phyloP scores from a whole-genome alignment of 2,888 invertebrate genomes.

The Cryptosula pallasiana region DNA sequence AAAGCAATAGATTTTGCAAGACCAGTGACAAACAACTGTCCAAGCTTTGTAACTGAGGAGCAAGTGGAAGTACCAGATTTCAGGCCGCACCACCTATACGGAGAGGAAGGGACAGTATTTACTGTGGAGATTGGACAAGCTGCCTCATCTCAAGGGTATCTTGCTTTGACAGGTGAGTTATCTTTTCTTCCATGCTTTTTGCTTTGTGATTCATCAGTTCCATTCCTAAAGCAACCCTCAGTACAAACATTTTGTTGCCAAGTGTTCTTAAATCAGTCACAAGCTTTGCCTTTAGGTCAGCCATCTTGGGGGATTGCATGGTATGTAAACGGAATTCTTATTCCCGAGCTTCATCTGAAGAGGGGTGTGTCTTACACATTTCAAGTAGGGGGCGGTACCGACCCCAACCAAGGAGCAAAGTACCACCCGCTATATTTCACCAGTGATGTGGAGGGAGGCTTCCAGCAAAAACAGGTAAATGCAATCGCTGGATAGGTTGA shows the following conservation, averaged over 20 bases:
- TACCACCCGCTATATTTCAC: slow-evolving; percentile 91
- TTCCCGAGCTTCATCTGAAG: slow-evolving; percentile 82
- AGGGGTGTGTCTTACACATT: slow-evolving; percentile 81
- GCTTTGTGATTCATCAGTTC: too few species aligned
- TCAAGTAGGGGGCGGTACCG: slow-evolving; percentile 77
- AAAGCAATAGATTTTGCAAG: slow-evolving; percentile 11
- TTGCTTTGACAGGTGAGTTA: background rate
- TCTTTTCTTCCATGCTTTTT: too few species aligned
- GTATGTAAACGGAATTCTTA: slow-evolving; percentile 84
- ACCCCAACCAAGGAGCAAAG: slow-evolving; percentile 71
- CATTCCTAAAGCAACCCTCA: too few species aligned
- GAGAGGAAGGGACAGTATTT: background rate
- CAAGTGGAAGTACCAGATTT: background rate
- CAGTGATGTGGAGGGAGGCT: slow-evolving; percentile 72
- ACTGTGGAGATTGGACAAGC: slow-evolving; percentile 15
- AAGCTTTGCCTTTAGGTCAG: slow-evolving; percentile 40
- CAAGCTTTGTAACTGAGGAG: background rate
- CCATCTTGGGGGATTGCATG: slow-evolving; percentile 66
- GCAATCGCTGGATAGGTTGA: background rate
- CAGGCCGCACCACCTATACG: slow-evolving; percentile 2
- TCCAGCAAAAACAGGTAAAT: background rate
- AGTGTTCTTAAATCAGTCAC: too few species aligned
- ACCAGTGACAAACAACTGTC: slow-evolving; percentile 5
- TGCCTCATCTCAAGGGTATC: background rate
- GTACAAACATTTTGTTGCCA: too few species aligned